Conservation (phyloP, 1,140 invertebrate genomes). For the Drosophila rufa region DNA sequence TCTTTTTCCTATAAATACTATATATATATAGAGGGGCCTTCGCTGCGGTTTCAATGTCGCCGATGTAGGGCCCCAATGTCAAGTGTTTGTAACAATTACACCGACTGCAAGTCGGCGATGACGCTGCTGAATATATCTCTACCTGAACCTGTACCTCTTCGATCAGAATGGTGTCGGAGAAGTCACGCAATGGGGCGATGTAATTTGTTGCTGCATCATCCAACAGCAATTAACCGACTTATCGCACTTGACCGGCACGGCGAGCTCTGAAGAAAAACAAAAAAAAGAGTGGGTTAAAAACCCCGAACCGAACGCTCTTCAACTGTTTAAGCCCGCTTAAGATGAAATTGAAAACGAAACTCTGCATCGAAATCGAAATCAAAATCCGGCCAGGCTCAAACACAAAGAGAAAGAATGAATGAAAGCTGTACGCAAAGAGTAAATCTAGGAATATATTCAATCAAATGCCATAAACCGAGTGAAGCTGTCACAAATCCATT, state of each 20-base stretch:
- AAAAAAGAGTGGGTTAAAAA: constrained; percentile 22
- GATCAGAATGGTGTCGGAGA: constrained; percentile 58
- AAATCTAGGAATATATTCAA: constrained; percentile 50
- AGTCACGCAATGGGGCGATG: constrained; percentile 55
- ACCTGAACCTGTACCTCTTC: not conserved
- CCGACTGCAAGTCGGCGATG: constrained; percentile 44
- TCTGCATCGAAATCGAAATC: constrained; percentile 29
- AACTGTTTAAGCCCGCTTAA: constrained; percentile 52
- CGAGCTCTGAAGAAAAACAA: constrained; percentile 4
- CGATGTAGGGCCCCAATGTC: constrained; percentile 43
- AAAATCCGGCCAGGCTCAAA: constrained; percentile 7
- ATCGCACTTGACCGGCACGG: constrained; percentile 64
- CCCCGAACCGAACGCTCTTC: constrained; percentile 2
- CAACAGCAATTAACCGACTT: constrained; percentile 65
- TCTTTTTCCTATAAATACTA: constrained; percentile 20
- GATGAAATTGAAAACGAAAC: constrained; percentile 48
- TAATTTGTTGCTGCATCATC: constrained; percentile 62
- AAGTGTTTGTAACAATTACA: constrained; percentile 58
- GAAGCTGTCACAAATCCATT: constrained; percentile 72
- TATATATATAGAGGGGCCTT: constrained; percentile 18
- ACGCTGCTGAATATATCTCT: constrained; percentile 21
- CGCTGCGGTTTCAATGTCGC: constrained; percentile 45
- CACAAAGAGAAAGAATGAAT: constrained; percentile 18
- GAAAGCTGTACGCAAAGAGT: constrained; percentile 20
- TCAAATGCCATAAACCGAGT: constrained; percentile 64